Percentiles rank a stretch among this genome's conserved stretches.
Conservation (phyloP, 2,113 vertebrate genomes). For the Oreochromis spilurus region DNA sequence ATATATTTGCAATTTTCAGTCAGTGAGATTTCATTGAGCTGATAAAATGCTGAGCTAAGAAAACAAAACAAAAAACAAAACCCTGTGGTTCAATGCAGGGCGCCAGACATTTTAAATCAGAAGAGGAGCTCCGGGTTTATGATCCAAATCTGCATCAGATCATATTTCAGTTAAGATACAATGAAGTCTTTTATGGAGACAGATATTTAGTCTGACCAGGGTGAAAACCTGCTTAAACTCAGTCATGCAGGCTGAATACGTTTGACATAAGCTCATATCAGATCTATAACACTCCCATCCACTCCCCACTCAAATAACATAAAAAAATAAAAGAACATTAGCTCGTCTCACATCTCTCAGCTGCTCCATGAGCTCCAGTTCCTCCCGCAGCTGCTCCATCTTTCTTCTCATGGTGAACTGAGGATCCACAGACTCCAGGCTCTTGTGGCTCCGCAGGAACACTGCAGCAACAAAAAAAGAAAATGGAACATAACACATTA, state of each 20-base stretch:
- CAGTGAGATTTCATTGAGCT: neutral
- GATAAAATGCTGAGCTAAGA: neutral
- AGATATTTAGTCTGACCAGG: neutral
- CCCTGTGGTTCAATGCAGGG: neutral
- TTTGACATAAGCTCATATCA: neutral
- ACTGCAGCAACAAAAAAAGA: constrained; percentile 61
- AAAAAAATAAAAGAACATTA: neutral
- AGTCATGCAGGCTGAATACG: neutral
- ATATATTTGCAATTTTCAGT: neutral
- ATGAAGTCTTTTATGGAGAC: neutral
- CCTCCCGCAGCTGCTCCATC: constrained; percentile 95
- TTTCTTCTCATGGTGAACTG: constrained; percentile 93
- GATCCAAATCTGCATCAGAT: neutral
- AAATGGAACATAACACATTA: neutral
- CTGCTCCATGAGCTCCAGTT: constrained; percentile 75
- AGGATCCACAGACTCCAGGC: constrained; percentile 86
- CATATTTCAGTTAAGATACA: neutral
- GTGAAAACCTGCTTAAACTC: neutral
- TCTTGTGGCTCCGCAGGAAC: constrained; percentile 86
- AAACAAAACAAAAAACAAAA: neutral
- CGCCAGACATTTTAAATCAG: neutral
- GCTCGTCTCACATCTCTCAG: constrained; percentile 63
- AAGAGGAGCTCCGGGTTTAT: neutral
- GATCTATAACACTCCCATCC: neutral
- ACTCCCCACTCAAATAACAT: neutral